phyloP scores from a whole-genome alignment of 2,888 invertebrate species.

The Aromia moschata region DNA sequence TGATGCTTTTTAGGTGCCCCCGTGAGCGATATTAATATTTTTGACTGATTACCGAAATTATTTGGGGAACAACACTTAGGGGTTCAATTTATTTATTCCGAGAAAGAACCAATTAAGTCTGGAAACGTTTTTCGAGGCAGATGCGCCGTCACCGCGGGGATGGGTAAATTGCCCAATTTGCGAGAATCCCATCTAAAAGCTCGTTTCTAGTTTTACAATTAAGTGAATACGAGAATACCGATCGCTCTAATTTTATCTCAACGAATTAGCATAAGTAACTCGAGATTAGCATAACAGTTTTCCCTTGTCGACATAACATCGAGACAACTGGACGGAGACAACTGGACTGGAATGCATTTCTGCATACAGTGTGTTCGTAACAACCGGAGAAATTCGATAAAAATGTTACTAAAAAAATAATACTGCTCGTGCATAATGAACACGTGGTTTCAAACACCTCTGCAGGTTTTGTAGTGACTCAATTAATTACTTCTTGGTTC shows the following conservation, averaged over 20 bases:
- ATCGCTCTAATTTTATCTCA: conserved; percentile 29
- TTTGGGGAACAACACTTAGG: conserved; percentile 30
- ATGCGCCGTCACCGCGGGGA: conserved; percentile 42
- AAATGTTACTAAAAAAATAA: too few relatives aligned
- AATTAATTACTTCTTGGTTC: too few relatives aligned
- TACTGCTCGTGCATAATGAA: too few relatives aligned
- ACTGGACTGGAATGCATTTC: too few relatives aligned
- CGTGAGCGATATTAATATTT: conserved; percentile 14
- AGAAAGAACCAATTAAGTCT: conserved; percentile 40
- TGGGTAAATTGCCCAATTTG: conserved; percentile 44
- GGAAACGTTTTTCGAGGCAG: conserved; percentile 44
- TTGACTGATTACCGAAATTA: conserved; percentile 17
- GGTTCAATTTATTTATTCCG: conserved; percentile 37
- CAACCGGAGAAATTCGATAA: too few relatives aligned
- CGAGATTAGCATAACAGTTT: too few relatives aligned
- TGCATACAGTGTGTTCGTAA: too few relatives aligned
- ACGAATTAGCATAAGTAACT: conserved; percentile 4
- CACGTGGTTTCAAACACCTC: too few relatives aligned
- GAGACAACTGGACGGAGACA: too few relatives aligned
- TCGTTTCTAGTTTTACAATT: conserved; percentile 42
- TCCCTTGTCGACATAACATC: too few relatives aligned
- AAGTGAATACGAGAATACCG: conserved; percentile 35
- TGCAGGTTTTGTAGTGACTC: too few relatives aligned
- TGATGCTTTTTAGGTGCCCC: too few relatives aligned
- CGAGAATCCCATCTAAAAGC: conserved; percentile 41